Evolutionary conservation across 2,888 invertebrate genomes (phyloP).

Genomic region (Lepidochitona cinerea): DNA sequence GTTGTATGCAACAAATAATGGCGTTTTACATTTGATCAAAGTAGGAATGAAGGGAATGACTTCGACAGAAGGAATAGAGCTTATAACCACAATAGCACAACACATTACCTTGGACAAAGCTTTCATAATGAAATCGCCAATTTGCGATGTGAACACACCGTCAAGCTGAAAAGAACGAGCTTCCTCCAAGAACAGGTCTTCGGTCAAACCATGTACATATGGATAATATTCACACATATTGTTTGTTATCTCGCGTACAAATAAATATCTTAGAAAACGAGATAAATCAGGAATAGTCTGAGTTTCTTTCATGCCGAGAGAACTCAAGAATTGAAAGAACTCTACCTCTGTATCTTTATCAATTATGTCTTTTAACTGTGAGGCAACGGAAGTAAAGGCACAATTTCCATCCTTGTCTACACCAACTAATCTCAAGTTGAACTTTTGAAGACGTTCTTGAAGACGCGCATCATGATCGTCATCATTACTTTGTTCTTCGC

Average conservation of each 20-base stretch:
- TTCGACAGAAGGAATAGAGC: not conserved
- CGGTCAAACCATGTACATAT: not conserved
- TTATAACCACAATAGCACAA: not conserved
- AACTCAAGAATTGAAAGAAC: not conserved
- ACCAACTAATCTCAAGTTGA: not conserved
- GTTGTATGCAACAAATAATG: not conserved
- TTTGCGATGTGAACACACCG: not conserved
- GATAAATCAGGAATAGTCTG: not conserved
- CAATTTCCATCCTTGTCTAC: conserved; percentile 1
- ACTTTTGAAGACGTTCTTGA: not conserved
- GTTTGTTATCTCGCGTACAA: not conserved
- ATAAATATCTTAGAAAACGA: not conserved
- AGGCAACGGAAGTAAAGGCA: not conserved
- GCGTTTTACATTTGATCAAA: not conserved
- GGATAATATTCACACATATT: not conserved
- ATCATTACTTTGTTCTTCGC: not conserved
- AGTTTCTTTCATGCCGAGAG: not conserved
- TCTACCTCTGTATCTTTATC: not conserved
- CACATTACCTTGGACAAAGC: not conserved
- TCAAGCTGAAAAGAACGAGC: not conserved
- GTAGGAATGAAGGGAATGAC: not conserved
- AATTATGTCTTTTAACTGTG: not conserved
- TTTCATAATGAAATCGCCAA: not conserved
- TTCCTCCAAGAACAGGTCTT: not conserved
- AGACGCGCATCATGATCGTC: not conserved